These are phyloP conservation scores for Stichopus chloronotus DNA, from an alignment of 35 echinoderm and acorn worm species.

Conservation along the genomic window DNA sequence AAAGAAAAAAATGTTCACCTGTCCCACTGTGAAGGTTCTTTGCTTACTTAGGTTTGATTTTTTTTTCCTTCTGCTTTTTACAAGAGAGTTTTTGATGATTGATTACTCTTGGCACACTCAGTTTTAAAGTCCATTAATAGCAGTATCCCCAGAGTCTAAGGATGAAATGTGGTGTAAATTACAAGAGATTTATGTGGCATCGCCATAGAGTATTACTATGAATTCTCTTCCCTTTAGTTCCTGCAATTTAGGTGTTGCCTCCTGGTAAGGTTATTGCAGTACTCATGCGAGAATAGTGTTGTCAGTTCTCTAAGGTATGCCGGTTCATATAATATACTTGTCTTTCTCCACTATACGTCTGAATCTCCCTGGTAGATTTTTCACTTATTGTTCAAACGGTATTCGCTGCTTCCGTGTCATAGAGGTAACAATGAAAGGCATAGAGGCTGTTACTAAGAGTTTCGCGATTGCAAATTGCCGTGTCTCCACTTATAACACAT, in stretches of 20 bases:
- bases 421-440: too few species aligned
- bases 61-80: background rate
- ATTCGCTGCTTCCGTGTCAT: too few species aligned
- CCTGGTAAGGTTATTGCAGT: background rate
- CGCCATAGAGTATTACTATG: too few species aligned
- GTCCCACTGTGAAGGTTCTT: background rate
- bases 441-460: too few species aligned
- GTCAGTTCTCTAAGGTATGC: too few species aligned
- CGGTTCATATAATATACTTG: too few species aligned
- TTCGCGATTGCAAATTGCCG: background rate
- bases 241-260: background rate
- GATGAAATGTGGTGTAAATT: slow-evolving; percentile 13
- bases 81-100: background rate
- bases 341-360: too few species aligned
- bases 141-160: background rate
- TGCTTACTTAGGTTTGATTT: background rate
- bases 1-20: background rate
- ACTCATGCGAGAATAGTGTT: background rate
- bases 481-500: background rate
- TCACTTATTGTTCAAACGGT: too few species aligned
- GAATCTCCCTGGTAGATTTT: too few species aligned
- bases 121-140: slow-evolving; percentile 4
- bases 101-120: background rate
- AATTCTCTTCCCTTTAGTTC: background rate
- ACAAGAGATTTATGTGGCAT: background rate